These are phyloP conservation scores for Hypanus sabinus DNA, from an alignment of 2,113 vertebrate species.

Conservation along the genomic window DNA sequence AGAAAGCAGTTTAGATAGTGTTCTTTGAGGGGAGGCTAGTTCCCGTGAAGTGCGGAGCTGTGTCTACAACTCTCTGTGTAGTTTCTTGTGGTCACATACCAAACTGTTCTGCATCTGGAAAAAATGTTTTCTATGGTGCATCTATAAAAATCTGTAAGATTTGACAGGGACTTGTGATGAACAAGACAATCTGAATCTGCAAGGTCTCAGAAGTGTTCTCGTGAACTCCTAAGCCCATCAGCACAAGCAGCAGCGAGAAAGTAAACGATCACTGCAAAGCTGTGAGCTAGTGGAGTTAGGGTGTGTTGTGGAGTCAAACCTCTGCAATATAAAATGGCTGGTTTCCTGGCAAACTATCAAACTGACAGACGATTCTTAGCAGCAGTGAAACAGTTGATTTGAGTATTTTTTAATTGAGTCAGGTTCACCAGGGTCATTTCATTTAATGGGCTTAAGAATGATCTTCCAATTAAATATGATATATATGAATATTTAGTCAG, in stretches of 20 bases:
- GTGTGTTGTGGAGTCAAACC: neutral
- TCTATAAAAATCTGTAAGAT: no score
- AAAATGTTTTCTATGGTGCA: no score
- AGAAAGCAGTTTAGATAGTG: no score
- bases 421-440: neutral
- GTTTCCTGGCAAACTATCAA: neutral
- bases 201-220: no score
- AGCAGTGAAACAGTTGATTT: neutral
- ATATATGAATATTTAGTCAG: neutral
- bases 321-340: neutral
- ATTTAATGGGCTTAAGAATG: no score
- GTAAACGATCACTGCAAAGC: neutral
- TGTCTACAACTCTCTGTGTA: no score
- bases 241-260: neutral
- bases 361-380: neutral
- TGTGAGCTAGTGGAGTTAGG: neutral
- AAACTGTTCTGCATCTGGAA: no score
- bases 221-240: neutral
- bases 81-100: no score
- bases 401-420: neutral
- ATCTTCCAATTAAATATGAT: neutral
- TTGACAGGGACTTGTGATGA: no score
- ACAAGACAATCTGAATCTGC: no score
- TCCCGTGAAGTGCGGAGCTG: no score
- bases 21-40: no score